Evolutionary conservation across 2,888 invertebrate genomes (phyloP).

Genomic region (Eilema sororculum): DNA sequence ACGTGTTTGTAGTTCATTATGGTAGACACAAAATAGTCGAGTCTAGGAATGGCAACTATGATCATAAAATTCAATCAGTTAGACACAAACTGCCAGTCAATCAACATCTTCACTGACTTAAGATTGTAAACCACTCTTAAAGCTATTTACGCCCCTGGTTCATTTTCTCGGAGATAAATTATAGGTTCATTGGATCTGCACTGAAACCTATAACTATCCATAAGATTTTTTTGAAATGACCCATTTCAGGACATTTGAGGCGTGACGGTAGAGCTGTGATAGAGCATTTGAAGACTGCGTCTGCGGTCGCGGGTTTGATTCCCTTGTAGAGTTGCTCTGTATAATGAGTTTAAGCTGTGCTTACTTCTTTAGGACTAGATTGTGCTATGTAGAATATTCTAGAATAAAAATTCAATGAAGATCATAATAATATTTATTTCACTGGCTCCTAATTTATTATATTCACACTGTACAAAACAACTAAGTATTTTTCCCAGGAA

Average conservation of each 20-base stretch:
- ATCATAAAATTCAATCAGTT: conserved; percentile 13
- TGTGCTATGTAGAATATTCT: too few relatives aligned
- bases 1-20: conserved; percentile 5
- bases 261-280: not conserved
- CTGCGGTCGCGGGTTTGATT: not conserved
- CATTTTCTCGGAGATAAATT: not conserved
- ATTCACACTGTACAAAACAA: too few relatives aligned
- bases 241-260: not conserved
- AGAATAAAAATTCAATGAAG: too few relatives aligned
- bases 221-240: not conserved
- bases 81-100: conserved; percentile 8
- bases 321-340: not conserved
- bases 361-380: too few relatives aligned
- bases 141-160: not conserved
- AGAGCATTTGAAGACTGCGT: not conserved
- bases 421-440: too few relatives aligned
- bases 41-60: not conserved
- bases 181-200: not conserved
- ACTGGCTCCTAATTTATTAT: too few relatives aligned
- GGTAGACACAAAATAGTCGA: not conserved
- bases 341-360: too few relatives aligned
- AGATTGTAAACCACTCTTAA: not conserved
- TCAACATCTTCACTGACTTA: not conserved
- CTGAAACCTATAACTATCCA: not conserved
- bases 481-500: too few relatives aligned